Evolutionary conservation across 2,888 invertebrate species (phyloP).

Genomic region (Smittia aterrima): DNA sequence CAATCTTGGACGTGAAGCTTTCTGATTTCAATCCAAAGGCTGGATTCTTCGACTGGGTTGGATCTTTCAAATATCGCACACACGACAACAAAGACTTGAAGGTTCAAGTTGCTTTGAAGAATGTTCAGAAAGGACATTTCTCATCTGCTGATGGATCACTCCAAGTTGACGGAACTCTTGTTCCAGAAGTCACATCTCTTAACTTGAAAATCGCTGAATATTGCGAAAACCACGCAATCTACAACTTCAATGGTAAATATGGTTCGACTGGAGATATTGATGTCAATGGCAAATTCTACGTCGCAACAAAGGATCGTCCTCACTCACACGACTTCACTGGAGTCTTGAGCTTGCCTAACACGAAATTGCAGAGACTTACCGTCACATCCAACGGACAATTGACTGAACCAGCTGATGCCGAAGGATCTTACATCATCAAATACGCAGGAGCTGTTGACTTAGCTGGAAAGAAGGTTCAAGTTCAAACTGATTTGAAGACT

Average conservation of each 20-base stretch:
- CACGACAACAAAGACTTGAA: slow-evolving; percentile 56
- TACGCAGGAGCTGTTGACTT: slow-evolving; percentile 16
- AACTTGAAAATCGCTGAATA: slow-evolving; percentile 48
- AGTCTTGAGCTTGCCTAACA: slow-evolving; percentile 21
- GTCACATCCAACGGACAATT: slow-evolving; percentile 32
- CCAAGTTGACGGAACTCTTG: slow-evolving; percentile 50
- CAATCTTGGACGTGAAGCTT: slow-evolving; percentile 49
- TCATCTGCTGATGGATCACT: slow-evolving; percentile 46
- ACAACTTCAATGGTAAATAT: slow-evolving; percentile 54
- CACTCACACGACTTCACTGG: slow-evolving; percentile 36
- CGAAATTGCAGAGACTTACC: slow-evolving; percentile 1
- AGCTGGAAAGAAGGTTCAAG: neutral
- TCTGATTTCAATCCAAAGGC: slow-evolving; percentile 54
- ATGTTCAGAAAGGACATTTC: slow-evolving; percentile 49
- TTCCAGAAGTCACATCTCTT: slow-evolving; percentile 50
- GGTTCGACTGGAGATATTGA: slow-evolving; percentile 55
- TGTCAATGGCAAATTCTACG: slow-evolving; percentile 53
- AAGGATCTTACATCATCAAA: slow-evolving; percentile 10
- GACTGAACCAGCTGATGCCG: slow-evolving; percentile 23
- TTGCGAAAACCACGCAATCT: slow-evolving; percentile 49
- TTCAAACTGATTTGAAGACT: slow-evolving; percentile 46
- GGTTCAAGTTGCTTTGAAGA: slow-evolving; percentile 51
- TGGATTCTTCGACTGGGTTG: slow-evolving; percentile 51
- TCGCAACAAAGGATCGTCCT: slow-evolving; percentile 44
- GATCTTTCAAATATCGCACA: slow-evolving; percentile 53